Evolutionary conservation across 1,140 invertebrate genomes (phyloP), one percentile per base, ranked within the genome.

Genomic region (Agrilus planipennis): DNA sequence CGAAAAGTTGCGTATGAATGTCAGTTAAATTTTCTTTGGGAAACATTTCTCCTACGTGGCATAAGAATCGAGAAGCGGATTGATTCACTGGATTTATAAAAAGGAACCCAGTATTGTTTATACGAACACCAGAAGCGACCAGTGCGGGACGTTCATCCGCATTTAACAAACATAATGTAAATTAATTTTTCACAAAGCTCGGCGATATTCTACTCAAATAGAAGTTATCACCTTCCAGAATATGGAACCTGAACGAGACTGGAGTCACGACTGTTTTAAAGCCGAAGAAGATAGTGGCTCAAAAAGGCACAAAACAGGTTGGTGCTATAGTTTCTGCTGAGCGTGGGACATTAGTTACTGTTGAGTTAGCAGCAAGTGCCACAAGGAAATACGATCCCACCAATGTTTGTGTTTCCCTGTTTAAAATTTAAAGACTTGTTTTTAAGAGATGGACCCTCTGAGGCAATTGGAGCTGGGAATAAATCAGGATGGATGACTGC

Each of bases 201-300:
- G 12, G 23, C 23, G 23, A 27, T 12, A 12, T 27, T 9, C 7
- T 7, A 12, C 15, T 16, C 29, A 27, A 17, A 34, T 40, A 39
- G 39, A 22, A 39, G 30, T 45, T 49, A 29, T 41, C 36, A 29
- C 43, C 46, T 9, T 15, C 44, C 31, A 46, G 54, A 32, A 54
- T 65, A 17, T 66, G 46, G 40, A 65, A 68, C 44, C 16, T 61
- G 4, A 61, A 67, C 44, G 61, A 70, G 44, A 68, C 59, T 4
- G 61, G 59, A 1, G 45, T 61, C 16, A 68, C 62, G 1, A 69
- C 66, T 11, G 67, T 70, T 4, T 61, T 61, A 46, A 57, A 53
- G 36, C 56, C 56, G 14, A 39, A 45, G 14, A 55, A 54, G 47
- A 44, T 64, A 31, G 37, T 64, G 20, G 55, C 55, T 25, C 19